A percentile compares a stretch with the other conserved stretches of the same genome.
Evolutionary conservation across 2,113 vertebrate species (phyloP).

Genomic region (Saguinus imperator): DNA sequence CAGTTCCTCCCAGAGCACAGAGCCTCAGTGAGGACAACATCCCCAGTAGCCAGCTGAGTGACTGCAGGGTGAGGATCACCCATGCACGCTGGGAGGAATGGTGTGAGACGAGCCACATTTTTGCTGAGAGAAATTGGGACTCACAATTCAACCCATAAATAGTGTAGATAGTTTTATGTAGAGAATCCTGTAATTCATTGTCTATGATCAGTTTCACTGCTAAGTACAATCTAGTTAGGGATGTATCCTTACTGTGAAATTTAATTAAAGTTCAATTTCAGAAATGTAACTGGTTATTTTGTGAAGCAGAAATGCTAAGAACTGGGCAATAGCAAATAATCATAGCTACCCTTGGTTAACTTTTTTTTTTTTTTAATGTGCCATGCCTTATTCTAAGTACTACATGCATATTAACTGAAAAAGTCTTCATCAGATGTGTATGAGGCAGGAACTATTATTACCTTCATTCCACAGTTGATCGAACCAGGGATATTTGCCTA

Average conservation of each 20-base stretch:
- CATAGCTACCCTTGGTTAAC: neutral
- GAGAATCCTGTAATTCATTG: neutral
- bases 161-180: neutral
- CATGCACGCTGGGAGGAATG: neutral
- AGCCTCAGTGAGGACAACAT: neutral
- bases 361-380: neutral
- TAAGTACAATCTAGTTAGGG: neutral
- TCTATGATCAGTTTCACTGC: neutral
- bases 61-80: neutral
- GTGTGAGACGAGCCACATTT: neutral
- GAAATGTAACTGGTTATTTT: neutral
- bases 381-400: neutral
- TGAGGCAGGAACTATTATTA: neutral
- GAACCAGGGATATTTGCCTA: neutral
- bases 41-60: no score
- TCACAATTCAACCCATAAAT: neutral
- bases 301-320: neutral
- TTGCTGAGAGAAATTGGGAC: neutral
- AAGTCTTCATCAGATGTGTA: neutral
- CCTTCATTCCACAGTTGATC: neutral
- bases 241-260: neutral
- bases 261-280: neutral
- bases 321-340: neutral
- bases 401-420: neutral
- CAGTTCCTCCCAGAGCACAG: neutral